A percentile compares a stretch with the other conserved stretches of the same genome.
phyloP scores from a whole-genome alignment of 1,140 invertebrate species.

The Pogonomyrmex californicus region DNA sequence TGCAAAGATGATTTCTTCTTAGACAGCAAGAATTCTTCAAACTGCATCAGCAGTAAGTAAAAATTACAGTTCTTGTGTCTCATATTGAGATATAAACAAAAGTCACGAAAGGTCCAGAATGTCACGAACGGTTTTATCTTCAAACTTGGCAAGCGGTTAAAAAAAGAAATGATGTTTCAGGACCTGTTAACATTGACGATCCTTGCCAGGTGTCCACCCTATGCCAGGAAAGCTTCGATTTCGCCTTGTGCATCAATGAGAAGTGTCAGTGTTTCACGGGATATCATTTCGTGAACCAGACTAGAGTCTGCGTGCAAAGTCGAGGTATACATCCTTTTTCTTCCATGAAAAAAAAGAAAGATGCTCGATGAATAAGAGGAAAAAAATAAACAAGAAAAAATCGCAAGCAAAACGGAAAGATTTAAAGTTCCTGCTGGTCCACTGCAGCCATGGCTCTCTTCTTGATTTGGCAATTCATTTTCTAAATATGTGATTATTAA shows the following conservation, averaged over 20 bases:
- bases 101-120: not conserved
- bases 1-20: constrained; percentile 73
- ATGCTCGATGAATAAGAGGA: not conserved
- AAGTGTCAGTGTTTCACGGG: constrained; percentile 67
- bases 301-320: constrained; percentile 51
- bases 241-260: constrained; percentile 68
- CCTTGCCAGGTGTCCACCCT: constrained; percentile 69
- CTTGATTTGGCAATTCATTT: too few species aligned
- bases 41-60: constrained; percentile 74
- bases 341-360: not conserved
- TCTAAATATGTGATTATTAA: too few species aligned
- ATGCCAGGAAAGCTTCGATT: constrained; percentile 67
- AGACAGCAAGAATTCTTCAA: constrained; percentile 75
- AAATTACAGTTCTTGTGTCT: not conserved
- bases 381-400: not conserved
- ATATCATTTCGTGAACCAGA: constrained; percentile 70
- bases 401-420: not conserved
- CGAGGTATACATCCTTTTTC: constrained; percentile 44
- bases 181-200: constrained; percentile 63
- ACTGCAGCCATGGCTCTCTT: too few species aligned
- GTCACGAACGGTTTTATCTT: not conserved
- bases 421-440: not conserved
- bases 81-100: not conserved
- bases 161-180: constrained; percentile 58
- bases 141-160: not conserved